Conservation (phyloP, 2,888 invertebrate species). For the Scaptomyza cyrtandrae region DNA sequence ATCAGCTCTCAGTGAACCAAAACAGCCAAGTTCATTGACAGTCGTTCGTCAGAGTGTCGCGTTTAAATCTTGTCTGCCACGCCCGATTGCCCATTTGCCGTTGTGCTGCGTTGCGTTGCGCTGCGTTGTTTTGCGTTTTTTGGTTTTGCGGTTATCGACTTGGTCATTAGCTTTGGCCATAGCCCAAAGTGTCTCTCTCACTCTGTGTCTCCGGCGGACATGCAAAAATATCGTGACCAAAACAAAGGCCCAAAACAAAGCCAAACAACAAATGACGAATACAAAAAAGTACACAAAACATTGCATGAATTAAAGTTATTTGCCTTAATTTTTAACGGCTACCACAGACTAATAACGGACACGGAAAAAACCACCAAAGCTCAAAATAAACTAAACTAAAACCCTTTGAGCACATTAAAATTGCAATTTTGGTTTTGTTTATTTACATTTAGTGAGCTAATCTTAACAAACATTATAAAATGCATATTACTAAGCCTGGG, state of each 20-base stretch:
- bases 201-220: constrained; percentile 23
- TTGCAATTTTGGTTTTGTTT: constrained; percentile 28
- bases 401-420: constrained; percentile 16
- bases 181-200: constrained; percentile 30
- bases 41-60: constrained; percentile 25
- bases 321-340: constrained; percentile 34
- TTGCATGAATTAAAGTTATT: constrained; percentile 51
- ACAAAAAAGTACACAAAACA: constrained; percentile 33
- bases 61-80: constrained; percentile 58
- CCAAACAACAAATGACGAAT: constrained; percentile 48
- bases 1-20: constrained; percentile 1
- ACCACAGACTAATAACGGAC: background rate
- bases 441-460: constrained; percentile 8
- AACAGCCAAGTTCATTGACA: constrained; percentile 70
- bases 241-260: constrained; percentile 51
- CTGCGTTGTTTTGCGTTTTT: constrained; percentile 10
- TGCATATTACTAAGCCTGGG: background rate
- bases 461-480: background rate
- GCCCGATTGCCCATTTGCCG: constrained; percentile 61
- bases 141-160: constrained; percentile 70
- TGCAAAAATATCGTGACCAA: constrained; percentile 57
- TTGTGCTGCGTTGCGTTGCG: background rate
- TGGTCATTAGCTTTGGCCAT: constrained; percentile 71
- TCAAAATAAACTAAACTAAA: constrained; percentile 23
- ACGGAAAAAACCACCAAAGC: constrained; percentile 15